Percentiles rank a stretch among this genome's conserved stretches.
These are phyloP conservation scores for Helarctos malayanus DNA, from an alignment of 2,797 vertebrate species.

Conservation along the genomic window DNA sequence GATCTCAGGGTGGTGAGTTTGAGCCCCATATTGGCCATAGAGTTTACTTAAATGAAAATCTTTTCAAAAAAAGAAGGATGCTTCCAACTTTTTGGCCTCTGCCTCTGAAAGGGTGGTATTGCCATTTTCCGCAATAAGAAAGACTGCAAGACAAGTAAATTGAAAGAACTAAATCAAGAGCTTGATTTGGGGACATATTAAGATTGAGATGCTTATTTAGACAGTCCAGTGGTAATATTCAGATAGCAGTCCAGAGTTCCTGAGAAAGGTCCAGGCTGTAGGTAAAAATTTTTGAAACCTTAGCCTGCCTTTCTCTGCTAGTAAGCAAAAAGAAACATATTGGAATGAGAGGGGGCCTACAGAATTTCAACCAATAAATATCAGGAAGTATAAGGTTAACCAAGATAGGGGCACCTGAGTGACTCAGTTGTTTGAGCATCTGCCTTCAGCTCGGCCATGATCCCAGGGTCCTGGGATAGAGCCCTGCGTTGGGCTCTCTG, in stretches of 20 bases:
- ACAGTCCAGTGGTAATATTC: not conserved
- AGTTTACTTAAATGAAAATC: not conserved
- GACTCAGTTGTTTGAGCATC: not conserved
- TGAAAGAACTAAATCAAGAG: not conserved
- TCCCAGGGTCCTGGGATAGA: not conserved
- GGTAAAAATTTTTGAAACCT: not conserved
- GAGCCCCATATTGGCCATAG: not conserved
- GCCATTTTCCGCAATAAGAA: conserved; percentile 3
- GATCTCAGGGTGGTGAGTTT: not conserved
- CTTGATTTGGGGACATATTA: not conserved
- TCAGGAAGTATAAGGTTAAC: not conserved
- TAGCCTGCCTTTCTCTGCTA: not conserved
- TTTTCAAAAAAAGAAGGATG: not conserved
- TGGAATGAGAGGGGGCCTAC: not conserved
- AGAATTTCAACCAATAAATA: not conserved
- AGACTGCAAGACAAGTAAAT: not conserved
- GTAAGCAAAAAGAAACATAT: not conserved
- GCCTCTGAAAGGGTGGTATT: not conserved
- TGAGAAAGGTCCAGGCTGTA: not conserved
- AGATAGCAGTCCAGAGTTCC: not conserved
- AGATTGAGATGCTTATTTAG: not conserved
- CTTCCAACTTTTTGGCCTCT: not conserved
- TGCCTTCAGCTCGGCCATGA: too few species aligned
- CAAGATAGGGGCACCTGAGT: not conserved
- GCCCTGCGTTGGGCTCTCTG: not conserved